Evolutionary conservation across 1,140 invertebrate genomes (phyloP).

Genomic region (Musca vetustissima): DNA sequence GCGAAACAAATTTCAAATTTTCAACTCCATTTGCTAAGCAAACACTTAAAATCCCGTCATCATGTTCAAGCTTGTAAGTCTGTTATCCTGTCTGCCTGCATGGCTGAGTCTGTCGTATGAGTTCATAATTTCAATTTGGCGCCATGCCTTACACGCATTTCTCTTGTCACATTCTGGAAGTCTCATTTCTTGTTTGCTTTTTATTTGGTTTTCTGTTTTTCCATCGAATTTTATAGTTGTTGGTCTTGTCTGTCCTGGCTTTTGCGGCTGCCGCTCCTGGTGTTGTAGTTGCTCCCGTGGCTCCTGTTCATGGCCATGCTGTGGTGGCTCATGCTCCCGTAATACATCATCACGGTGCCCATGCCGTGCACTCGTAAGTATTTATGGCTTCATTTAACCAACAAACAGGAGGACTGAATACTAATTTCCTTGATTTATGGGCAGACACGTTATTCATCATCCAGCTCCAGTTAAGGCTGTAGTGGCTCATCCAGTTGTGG

Average conservation of each 20-base stretch:
- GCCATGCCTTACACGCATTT: background rate
- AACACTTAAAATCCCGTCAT: slow-evolving; percentile 26
- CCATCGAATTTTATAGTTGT: slow-evolving; percentile 41
- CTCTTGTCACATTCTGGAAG: background rate
- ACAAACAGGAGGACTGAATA: background rate
- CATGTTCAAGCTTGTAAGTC: slow-evolving; percentile 52
- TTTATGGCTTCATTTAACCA: background rate
- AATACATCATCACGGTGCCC: slow-evolving; percentile 48
- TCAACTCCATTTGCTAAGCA: slow-evolving; percentile 4
- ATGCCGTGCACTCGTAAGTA: slow-evolving; percentile 53
- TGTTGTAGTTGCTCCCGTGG: slow-evolving; percentile 44
- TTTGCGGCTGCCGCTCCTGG: slow-evolving; percentile 58
- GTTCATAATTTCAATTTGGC: background rate
- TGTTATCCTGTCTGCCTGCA: slow-evolving; percentile 22
- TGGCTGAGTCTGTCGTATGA: too few relatives aligned
- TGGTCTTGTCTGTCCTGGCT: slow-evolving; percentile 59
- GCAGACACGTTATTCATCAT: slow-evolving; percentile 52
- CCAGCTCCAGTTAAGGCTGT: slow-evolving; percentile 47
- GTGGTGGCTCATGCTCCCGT: slow-evolving; percentile 37
- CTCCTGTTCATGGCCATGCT: slow-evolving; percentile 34
- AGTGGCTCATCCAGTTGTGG: slow-evolving; percentile 32
- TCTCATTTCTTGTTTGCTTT: background rate
- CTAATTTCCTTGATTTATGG: slow-evolving; percentile 1
- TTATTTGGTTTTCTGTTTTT: slow-evolving; percentile 1
- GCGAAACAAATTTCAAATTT: slow-evolving; percentile 14